Evolutionary conservation across 2,113 vertebrate genomes (phyloP), one percentile per base, ranked within the genome.

Genomic region (Gadus chalcogrammus): DNA sequence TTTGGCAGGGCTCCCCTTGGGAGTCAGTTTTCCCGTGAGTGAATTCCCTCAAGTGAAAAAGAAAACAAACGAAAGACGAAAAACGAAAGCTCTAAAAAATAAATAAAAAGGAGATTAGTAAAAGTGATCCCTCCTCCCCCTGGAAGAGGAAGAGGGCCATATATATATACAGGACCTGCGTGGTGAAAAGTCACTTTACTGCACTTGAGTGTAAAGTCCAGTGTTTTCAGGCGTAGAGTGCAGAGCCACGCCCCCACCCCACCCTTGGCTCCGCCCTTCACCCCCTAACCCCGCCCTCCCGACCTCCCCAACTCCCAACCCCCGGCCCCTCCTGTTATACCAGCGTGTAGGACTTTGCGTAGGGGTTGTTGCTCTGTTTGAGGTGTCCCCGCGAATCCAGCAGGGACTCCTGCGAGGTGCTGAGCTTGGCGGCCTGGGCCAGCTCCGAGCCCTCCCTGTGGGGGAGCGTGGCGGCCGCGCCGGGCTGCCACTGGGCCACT

Each of bases 281-380:
- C 38, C 5, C 38, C 38, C 38, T 8, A 42, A 42, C 38, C 38
- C 38, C 38, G 38, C 38, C 38, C 38, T 11, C 38, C 38, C 38
- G 4, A 6, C 38, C 38, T 84, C 79, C 72, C 58, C 77, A 48
- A 11, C 85, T 85, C 88, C 80, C 17, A 71, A 20, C 58, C 59
- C 59, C 76, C 82, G 81, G 35, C 82, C 90, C 95, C 94, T 93
- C 92, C 88, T 90, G 97, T 97, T 98, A 99, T 99, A 99, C 97
- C 91, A 99, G 92, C 82, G 97, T 99, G 90, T 99, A 99, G 28
- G 97, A 99, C 86, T 99, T 99, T 88, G 97, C 95, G 92, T 99
- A 99, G 69, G 97, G 96, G 81, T 99, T 99, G 93, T 92, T 99
- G 84, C 92, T 96, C 86, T 90, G 93, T 95, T 99, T 99, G 78